Percentiles rank a stretch among this genome's conserved stretches.
These are phyloP conservation scores for Anguilla pacifica DNA, from an alignment of 2,797 vertebrate species.

Conservation along the genomic window DNA sequence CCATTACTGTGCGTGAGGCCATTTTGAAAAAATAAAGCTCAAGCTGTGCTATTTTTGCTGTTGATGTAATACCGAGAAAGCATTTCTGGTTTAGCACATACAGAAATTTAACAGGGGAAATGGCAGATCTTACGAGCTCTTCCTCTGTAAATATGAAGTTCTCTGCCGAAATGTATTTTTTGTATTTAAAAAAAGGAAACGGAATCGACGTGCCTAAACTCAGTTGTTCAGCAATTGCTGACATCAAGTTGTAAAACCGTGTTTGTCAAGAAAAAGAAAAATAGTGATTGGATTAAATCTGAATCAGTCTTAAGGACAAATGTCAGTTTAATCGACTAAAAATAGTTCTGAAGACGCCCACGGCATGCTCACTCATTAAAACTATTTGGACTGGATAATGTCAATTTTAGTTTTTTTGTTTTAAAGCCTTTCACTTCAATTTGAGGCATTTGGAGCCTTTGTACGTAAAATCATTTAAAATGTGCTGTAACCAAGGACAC, in stretches of 20 bases:
- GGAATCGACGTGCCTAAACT: background rate
- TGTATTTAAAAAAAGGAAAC: background rate
- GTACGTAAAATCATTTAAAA: too few species aligned
- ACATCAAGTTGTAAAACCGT: background rate
- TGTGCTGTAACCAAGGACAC: too few species aligned
- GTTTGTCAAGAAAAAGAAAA: background rate
- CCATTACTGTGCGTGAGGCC: background rate
- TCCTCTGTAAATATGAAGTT: background rate
- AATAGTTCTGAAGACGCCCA: background rate
- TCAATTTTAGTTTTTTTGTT: too few species aligned
- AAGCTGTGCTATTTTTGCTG: background rate
- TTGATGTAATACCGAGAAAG: background rate
- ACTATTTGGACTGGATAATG: background rate
- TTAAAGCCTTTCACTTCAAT: too few species aligned
- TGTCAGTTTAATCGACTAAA: background rate
- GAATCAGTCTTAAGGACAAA: background rate
- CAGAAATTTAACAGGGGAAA: background rate
- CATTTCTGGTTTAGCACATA: background rate
- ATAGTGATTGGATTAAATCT: too few species aligned
- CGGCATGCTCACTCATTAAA: background rate
- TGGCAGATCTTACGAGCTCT: background rate
- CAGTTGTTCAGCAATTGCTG: background rate
- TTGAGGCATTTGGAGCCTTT: too few species aligned
- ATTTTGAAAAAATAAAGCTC: background rate
- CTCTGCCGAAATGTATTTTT: background rate